Evolutionary conservation across 2,113 vertebrate genomes (phyloP).

Genomic region (Psilopsiagon aymara): DNA sequence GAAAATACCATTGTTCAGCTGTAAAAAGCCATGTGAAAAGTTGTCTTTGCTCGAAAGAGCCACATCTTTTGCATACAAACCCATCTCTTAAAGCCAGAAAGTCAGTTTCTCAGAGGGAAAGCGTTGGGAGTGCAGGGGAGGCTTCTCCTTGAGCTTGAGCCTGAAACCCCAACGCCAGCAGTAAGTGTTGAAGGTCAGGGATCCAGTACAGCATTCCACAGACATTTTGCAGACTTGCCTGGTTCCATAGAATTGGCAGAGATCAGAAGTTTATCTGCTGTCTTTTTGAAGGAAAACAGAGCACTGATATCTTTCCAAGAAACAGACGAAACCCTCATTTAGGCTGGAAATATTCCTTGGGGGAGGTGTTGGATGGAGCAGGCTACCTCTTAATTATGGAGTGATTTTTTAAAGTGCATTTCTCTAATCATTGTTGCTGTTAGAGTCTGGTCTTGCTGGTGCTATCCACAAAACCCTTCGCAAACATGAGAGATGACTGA

Average conservation of each 20-base stretch:
- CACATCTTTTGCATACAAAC: neutral
- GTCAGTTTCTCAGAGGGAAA: neutral
- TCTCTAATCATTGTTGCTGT: neutral
- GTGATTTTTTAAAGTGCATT: neutral
- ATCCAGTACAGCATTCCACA: neutral
- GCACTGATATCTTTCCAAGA: neutral
- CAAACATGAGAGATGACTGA: neutral
- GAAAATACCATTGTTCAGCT: neutral
- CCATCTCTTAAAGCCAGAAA: neutral
- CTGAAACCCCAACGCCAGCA: neutral
- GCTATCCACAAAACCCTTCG: neutral
- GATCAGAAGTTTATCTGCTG: slow-evolving; percentile 25
- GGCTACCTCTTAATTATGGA: neutral
- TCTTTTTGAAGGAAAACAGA: slow-evolving; percentile 45
- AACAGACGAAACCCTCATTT: neutral
- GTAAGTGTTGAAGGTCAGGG: neutral
- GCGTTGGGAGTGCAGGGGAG: neutral
- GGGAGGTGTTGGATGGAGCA: neutral
- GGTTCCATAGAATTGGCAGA: neutral
- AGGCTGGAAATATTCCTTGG: neutral
- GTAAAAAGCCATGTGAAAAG: neutral
- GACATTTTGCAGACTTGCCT: neutral
- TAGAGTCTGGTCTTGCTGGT: neutral
- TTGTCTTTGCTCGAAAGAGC: neutral
- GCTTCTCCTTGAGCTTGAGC: neutral